Base-by-base conservation (phyloP, 1,140 invertebrate genomes). In the Trachymyrmex septentrionalis region DNA sequence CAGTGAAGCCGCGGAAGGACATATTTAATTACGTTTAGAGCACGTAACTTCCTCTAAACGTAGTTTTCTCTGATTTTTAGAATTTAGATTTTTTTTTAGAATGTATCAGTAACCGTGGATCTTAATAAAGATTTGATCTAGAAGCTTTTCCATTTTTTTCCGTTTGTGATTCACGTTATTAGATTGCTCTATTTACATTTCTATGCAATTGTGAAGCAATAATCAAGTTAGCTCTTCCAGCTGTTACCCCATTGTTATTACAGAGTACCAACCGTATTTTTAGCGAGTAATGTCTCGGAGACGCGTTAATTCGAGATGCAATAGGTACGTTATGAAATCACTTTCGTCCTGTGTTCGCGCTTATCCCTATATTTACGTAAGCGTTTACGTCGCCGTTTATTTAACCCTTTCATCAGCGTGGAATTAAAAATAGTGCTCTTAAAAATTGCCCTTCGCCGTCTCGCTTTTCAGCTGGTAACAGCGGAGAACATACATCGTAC, bases 281-380 rank as follows among this genome's bases (percentile, higher is more conserved):
- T 59, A 82, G 34, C 66, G 3, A 53, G 16, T 59, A 72, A 82
- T 59, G 5, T 3, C 64, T 44, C 1, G 34, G 3, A 3, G 4
- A 12, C 9, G n/a, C 14, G 6, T 72, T 82, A 82, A 82, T 72
- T 82, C 12, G 53, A 82, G 30, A 6, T n/a, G 9, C 10, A 16
- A 24, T 2, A 16, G 19, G 2, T 6, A 24, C 48, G 50, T 82
- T 82, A 82, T 21, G 67, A 82, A 72, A 82, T 59, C 66, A 57
- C 19, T 50, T 53, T 57, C 21, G 34, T 61, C 21, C 34, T 76
- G 21, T 21, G 30, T 75, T 21, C 7, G 21, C 12, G 19, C 44
- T 50, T 57, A 71, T 72, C 16, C 19, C 12, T 69, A 21, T 72
- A 21, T 82, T 71, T 71, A 55, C 66, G 66, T 82, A 72, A 67